These are phyloP conservation scores for Protodeltote pygarga DNA, from an alignment of 2,888 invertebrate species.

Conservation along the genomic window DNA sequence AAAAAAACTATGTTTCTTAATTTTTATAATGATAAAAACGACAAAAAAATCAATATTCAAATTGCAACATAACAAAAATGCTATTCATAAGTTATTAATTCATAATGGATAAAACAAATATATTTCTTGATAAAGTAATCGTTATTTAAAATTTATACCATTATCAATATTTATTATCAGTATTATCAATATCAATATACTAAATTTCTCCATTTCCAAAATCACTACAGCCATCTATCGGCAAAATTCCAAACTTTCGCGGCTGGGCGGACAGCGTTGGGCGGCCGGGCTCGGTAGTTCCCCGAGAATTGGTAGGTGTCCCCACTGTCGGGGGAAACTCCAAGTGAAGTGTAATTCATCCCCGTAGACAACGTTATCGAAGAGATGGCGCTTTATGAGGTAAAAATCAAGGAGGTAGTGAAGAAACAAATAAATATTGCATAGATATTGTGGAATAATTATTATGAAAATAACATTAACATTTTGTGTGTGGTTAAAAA, in stretches of 20 bases:
- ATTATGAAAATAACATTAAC: no score
- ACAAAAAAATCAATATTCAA: no score
- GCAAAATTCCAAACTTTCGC: slow-evolving; percentile 7
- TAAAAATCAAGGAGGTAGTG: background rate
- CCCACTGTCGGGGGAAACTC: slow-evolving; percentile 45
- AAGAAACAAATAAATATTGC: background rate
- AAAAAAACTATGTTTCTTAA: no score
- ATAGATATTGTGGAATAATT: no score
- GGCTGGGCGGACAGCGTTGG: slow-evolving; percentile 14
- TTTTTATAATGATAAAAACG: no score
- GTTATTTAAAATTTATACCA: background rate
- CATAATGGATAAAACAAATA: no score
- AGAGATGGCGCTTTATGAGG: slow-evolving; percentile 58
- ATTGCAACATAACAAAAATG: no score
- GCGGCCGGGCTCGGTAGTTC: slow-evolving; percentile 38
- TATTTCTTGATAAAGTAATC: no score
- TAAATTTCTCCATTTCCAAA: background rate
- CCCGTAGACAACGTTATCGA: slow-evolving; percentile 23
- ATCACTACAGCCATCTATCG: slow-evolving; percentile 55
- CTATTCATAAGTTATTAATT: no score
- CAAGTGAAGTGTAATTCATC: slow-evolving; percentile 24
- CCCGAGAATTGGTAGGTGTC: slow-evolving; percentile 53
- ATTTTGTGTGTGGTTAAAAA: no score
- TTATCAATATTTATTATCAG: background rate
- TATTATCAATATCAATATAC: background rate